Conservation (phyloP, 2,113 vertebrate genomes). For the Oreochromis spilurus region DNA sequence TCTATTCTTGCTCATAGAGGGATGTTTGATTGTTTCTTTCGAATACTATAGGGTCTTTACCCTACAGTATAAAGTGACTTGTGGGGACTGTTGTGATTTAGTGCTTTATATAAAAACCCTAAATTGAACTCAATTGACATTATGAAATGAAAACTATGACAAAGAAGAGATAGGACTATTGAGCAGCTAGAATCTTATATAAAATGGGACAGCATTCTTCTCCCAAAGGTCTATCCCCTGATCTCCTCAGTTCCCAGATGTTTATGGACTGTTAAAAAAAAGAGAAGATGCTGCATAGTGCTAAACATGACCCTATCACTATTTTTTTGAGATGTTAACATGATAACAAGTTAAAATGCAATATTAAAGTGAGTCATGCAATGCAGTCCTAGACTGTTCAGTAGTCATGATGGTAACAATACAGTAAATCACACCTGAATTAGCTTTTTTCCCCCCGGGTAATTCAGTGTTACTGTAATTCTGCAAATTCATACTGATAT, state of each 20-base stretch:
- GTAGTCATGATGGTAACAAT: background rate
- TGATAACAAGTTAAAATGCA: background rate
- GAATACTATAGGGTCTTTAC: background rate
- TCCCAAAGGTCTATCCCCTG: background rate
- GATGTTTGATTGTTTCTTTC: background rate
- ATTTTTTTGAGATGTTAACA: background rate
- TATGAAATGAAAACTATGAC: background rate
- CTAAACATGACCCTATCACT: background rate
- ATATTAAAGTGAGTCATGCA: background rate
- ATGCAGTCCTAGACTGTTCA: background rate
- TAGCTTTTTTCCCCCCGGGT: rapidly evolving
- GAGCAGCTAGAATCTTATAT: background rate
- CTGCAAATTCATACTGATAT: background rate
- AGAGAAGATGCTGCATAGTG: background rate
- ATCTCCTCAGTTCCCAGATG: background rate
- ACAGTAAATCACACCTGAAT: background rate
- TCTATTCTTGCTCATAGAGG: background rate
- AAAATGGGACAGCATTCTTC: background rate
- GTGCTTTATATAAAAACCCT: background rate
- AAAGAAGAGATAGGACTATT: background rate
- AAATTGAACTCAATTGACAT: background rate
- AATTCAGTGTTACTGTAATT: background rate
- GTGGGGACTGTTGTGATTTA: background rate
- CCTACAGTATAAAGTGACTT: background rate
- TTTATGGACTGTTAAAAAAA: background rate